Percentiles rank a stretch among this genome's conserved stretches.
These are phyloP conservation scores for Eriocheir sinensis DNA, from an alignment of 1,140 invertebrate genomes.

Conservation along the genomic window DNA sequence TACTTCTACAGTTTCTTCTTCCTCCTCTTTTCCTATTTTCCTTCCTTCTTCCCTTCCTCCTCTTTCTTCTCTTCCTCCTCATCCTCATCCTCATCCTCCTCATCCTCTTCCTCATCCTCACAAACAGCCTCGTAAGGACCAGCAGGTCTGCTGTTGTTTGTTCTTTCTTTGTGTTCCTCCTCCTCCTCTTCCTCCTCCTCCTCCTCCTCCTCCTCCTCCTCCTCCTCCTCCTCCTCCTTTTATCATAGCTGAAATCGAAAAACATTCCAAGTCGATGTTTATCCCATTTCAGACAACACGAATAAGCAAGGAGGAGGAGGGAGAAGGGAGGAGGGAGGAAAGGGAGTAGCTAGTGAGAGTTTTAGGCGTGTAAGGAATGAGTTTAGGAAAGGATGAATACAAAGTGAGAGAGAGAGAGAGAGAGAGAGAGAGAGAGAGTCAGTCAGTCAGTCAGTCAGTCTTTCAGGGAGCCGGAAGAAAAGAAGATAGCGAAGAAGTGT, in stretches of 20 bases:
- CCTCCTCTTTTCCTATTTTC: not conserved
- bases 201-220: not conserved
- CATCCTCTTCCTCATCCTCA: not conserved
- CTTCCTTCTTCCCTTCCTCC: not conserved
- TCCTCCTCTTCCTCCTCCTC: not conserved
- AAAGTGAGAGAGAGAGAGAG: not conserved
- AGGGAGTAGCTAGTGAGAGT: not conserved
- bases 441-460: not conserved
- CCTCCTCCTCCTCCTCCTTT: not conserved
- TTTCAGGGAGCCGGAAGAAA: not conserved
- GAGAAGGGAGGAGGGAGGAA: not conserved
- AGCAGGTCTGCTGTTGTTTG: not conserved
- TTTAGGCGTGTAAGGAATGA: not conserved
- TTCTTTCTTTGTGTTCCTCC: not conserved
- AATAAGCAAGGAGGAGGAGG: not conserved
- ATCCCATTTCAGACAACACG: not conserved
- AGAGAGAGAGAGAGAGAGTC: slow-evolving; percentile 30
- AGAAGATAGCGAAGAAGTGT: not conserved
- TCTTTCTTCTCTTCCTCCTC: not conserved
- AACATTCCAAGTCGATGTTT: no score
- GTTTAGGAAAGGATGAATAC: slow-evolving; percentile 27
- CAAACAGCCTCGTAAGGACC: not conserved
- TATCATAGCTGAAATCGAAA: not conserved
- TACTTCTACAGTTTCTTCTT: not conserved
- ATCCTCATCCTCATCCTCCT: not conserved